Evolutionary conservation across 1,140 invertebrate species (phyloP).

Genomic region (Paracyclopina nana): DNA sequence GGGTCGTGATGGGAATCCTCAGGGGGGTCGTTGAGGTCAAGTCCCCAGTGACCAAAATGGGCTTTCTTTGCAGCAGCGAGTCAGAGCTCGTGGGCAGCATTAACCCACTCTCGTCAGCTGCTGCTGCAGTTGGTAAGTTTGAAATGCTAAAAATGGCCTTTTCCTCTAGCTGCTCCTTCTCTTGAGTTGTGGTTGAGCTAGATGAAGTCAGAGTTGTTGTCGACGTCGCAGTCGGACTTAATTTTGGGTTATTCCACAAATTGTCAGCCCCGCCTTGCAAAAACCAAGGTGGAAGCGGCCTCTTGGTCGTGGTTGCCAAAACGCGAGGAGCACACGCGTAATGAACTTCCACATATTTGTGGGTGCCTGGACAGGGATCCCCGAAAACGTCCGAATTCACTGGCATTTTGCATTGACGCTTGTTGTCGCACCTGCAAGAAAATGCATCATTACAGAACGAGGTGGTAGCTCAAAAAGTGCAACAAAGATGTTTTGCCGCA

Average conservation of each 20-base stretch:
- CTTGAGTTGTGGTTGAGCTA: too few relatives aligned
- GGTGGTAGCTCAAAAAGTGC: too few relatives aligned
- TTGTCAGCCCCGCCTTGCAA: conserved; percentile 5
- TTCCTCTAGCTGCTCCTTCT: too few relatives aligned
- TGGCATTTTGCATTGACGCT: conserved; percentile 48
- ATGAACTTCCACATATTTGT: conserved; percentile 86
- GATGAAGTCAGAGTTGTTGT: neutral
- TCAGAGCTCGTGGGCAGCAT: too few relatives aligned
- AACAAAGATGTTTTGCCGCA: too few relatives aligned
- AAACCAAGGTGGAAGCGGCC: conserved; percentile 11
- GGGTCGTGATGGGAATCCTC: conserved; percentile 3
- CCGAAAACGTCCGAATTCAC: conserved; percentile 69
- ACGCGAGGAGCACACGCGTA: conserved; percentile 45
- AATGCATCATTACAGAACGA: too few relatives aligned
- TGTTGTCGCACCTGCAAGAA: conserved; percentile 16
- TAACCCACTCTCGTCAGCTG: too few relatives aligned
- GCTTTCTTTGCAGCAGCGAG: too few relatives aligned
- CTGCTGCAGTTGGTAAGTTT: too few relatives aligned
- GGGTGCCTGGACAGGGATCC: conserved; percentile 74
- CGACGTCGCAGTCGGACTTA: neutral
- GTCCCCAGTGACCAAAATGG: neutral
- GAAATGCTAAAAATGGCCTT: neutral
- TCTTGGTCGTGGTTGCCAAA: neutral
- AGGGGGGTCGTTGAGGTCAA: neutral
- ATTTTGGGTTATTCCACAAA: conserved; percentile 13